These are phyloP conservation scores for Melanotaenia trifasciata DNA, from an alignment of 2,797 vertebrate species.

Conservation along the genomic window DNA sequence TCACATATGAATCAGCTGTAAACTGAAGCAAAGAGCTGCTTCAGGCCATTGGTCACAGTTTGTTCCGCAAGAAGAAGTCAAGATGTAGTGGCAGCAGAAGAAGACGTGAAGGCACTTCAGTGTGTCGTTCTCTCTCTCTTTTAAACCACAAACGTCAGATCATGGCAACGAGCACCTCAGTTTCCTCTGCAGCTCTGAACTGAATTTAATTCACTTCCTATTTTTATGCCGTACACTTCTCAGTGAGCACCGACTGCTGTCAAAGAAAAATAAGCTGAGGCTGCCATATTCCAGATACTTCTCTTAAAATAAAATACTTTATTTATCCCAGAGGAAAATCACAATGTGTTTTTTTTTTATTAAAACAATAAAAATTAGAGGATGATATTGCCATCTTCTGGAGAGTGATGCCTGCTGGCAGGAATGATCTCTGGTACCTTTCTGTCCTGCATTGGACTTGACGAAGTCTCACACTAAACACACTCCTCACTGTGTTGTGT, in stretches of 20 bases:
- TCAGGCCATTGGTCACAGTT: conserved; percentile 75
- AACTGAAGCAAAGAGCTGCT: conserved; percentile 52
- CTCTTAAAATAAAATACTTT: no score
- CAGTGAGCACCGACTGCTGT: conserved; percentile 23
- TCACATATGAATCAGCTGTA: conserved; percentile 58
- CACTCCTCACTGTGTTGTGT: no score
- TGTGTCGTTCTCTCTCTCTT: conserved; percentile 40
- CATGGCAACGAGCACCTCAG: conserved; percentile 56
- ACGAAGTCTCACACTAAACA: no score
- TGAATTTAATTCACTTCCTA: conserved; percentile 82
- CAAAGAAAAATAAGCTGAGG: neutral
- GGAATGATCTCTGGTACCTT: no score
- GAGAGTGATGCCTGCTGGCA: no score
- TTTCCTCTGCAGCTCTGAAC: conserved; percentile 79
- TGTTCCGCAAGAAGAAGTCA: conserved; percentile 36
- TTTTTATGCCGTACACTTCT: conserved; percentile 66
- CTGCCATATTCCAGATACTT: no score
- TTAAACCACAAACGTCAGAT: conserved; percentile 69
- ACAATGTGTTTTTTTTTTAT: no score
- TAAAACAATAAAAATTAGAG: no score
- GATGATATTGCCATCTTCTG: no score
- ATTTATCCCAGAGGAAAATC: no score
- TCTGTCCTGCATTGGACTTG: no score
- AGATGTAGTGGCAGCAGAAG: conserved; percentile 23
- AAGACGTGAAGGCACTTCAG: conserved; percentile 15